Base-by-base conservation (phyloP, 2,888 invertebrate species). In the Beris chalybata region DNA sequence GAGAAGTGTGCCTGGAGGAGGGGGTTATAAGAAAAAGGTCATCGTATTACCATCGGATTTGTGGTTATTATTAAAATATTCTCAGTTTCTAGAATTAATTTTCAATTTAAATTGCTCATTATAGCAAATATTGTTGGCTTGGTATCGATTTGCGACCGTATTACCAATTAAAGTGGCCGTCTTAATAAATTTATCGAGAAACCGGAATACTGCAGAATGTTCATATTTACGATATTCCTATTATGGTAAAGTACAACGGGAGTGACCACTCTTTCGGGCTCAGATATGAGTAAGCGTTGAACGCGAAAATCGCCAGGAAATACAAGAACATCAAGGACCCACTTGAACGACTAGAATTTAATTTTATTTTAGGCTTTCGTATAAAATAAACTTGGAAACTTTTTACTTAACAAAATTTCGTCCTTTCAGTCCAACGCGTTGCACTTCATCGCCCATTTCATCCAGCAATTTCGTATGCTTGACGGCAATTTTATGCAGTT, bases 181-280 rank as follows among this genome's bases (percentile, higher is more conserved):
- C 3, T 38, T 38, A 7, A 38, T 38, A 38, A 38, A 38, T 38
- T 38, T 38, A 38, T 38, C 38, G 5, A 38, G 38, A 38, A 38
- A 38, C 38, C 38, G 38, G 38, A 38, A 38, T 38, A 7, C 9
- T 3, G 38, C n/a, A n/a, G 7, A 9, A 45, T 29, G 45, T 22
- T 12, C n/a, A 22, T 57, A 57, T 47, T 59, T 59, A 59, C 58
- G 58, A 48, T 59, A 59, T 15, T 48, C 58, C 58, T 7, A 59
- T 48, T n/a, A 59, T 59, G 29, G 22, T 48, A 31, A 59, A 59
- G 48, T 59, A 59, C 5, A 59, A 31, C 4, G 58, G 58, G 29
- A 47, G 32, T n/a, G 48, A 48, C 58, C 58, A 59, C 15, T 59
- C 58, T 12, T n/a, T 59, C 31, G 48, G 48, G 13, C n/a, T 59